Conservation (phyloP, 2,888 invertebrate species). For the Prosapia bicincta region DNA sequence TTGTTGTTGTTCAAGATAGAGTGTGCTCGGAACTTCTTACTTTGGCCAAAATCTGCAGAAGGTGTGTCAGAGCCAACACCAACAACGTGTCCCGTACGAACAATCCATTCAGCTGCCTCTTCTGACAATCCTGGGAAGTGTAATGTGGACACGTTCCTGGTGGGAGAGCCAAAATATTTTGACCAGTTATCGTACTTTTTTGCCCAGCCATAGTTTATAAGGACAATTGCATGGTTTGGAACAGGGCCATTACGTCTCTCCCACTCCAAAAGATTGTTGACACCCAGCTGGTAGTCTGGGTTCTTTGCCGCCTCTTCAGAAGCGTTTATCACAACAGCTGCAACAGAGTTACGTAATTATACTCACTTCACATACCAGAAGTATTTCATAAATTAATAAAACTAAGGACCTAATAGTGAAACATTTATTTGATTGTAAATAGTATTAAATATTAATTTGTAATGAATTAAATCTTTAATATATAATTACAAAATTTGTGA, state of each 20-base stretch:
- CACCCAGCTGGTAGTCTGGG: slow-evolving; percentile 32
- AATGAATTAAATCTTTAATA: too few species aligned
- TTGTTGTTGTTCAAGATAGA: slow-evolving; percentile 49
- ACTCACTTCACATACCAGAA: too few species aligned
- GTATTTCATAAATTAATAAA: too few species aligned
- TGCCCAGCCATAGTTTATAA: slow-evolving; percentile 40
- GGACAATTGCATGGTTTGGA: slow-evolving; percentile 33
- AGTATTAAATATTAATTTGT: too few species aligned
- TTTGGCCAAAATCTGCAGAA: slow-evolving; percentile 56
- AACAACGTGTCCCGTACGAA: slow-evolving; percentile 52
- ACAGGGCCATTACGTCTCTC: slow-evolving; percentile 34
- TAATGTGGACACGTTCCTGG: not conserved
- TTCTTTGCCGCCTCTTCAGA: slow-evolving; percentile 30
- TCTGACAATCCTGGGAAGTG: slow-evolving; percentile 33
- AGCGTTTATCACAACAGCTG: slow-evolving; percentile 34
- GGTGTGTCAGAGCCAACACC: slow-evolving; percentile 64
- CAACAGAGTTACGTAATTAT: not conserved
- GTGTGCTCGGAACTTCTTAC: slow-evolving; percentile 44
- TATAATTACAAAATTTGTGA: too few species aligned
- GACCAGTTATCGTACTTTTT: slow-evolving; percentile 26
- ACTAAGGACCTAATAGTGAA: too few species aligned
- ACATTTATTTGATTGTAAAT: too few species aligned
- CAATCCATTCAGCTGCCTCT: slow-evolving; percentile 59
- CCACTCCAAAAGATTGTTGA: slow-evolving; percentile 36
- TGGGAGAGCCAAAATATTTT: slow-evolving; percentile 27